A percentile compares a stretch with the other conserved stretches of the same genome.
Evolutionary conservation across 2,888 invertebrate species (phyloP).

Genomic region (Scaptomyza parva): DNA sequence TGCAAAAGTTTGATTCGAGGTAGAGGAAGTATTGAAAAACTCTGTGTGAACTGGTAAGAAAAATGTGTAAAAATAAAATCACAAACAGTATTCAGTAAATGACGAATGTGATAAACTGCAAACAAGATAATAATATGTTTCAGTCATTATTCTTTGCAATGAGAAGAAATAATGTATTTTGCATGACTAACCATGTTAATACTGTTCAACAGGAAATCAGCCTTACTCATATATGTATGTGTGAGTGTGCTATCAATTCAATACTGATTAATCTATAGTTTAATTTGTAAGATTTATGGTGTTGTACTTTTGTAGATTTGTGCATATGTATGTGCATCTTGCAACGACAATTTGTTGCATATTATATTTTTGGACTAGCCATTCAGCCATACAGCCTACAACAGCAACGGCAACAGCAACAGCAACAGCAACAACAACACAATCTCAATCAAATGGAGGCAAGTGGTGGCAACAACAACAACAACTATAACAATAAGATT

Average conservation of each 20-base stretch:
- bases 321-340: constrained; percentile 49
- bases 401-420: constrained; percentile 41
- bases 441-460: constrained; percentile 74
- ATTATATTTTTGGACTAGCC: constrained; percentile 63
- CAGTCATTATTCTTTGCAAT: background rate
- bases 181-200: background rate
- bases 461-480: constrained; percentile 59
- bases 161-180: background rate
- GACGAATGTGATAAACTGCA: background rate
- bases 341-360: constrained; percentile 61
- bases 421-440: constrained; percentile 42
- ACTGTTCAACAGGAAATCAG: constrained; percentile 36
- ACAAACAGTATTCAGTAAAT: background rate
- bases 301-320: constrained; percentile 11
- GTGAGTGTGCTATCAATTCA: constrained; percentile 46
- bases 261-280: constrained; percentile 61
- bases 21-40: no score
- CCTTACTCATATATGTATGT: constrained; percentile 35
- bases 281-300: constrained; percentile 57
- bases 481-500: constrained; percentile 50
- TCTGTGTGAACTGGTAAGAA: background rate
- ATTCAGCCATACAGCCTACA: constrained; percentile 49
- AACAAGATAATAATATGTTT: background rate
- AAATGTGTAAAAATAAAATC: background rate
- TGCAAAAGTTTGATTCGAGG: background rate